Evolutionary conservation across 2,888 invertebrate genomes (phyloP).

Genomic region (Pyrrhia umbra): DNA sequence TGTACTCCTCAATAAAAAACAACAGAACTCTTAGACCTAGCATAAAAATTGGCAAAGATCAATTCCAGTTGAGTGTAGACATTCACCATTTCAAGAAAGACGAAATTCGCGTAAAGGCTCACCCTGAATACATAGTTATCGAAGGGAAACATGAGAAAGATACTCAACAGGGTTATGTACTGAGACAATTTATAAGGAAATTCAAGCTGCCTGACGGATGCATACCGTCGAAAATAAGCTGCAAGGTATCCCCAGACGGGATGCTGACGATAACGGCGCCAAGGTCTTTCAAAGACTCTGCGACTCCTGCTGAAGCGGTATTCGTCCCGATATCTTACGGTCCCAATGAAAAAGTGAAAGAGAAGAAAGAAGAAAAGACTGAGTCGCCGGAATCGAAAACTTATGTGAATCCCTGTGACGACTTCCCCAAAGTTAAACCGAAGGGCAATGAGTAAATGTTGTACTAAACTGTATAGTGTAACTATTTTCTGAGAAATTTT

Average conservation of each 20-base stretch:
- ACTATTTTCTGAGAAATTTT: not conserved
- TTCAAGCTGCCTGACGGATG: conserved; percentile 82
- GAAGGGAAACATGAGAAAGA: conserved; percentile 84
- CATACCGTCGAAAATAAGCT: conserved; percentile 70
- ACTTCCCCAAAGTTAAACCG: conserved; percentile 21
- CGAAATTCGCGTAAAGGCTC: conserved; percentile 80
- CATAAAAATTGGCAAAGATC: conserved; percentile 76
- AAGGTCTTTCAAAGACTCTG: conserved; percentile 66
- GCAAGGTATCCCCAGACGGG: conserved; percentile 74
- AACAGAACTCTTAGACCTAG: conserved; percentile 70
- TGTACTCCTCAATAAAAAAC: conserved; percentile 63
- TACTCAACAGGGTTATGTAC: conserved; percentile 71
- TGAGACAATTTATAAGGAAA: conserved; percentile 78
- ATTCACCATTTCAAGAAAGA: conserved; percentile 77
- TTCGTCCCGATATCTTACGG: conserved; percentile 66
- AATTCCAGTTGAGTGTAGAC: conserved; percentile 78
- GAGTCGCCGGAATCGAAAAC: not conserved
- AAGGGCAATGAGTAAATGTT: not conserved
- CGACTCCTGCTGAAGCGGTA: conserved; percentile 69
- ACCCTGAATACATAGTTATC: conserved; percentile 77
- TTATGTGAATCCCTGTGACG: conserved; percentile 8
- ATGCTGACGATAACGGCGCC: conserved; percentile 77
- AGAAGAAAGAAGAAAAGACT: not conserved
- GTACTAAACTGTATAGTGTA: not conserved
- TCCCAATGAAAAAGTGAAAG: not conserved